Base-by-base conservation (phyloP, 2,113 vertebrate genomes). In the Turdus rufiventris region DNA sequence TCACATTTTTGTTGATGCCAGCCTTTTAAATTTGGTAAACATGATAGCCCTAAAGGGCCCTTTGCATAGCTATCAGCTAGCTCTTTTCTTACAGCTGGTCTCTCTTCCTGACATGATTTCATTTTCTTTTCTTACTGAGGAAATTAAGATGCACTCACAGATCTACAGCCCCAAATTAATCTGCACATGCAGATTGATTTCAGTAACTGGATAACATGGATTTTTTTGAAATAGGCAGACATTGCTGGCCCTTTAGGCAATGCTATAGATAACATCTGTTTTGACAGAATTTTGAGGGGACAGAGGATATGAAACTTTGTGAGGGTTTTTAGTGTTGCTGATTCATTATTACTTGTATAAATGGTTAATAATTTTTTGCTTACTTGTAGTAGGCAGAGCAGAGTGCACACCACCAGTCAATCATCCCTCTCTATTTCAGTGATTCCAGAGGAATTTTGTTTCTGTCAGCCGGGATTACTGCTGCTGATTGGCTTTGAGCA, bases 161-260 rank as follows among this genome's bases (percentile, higher is more conserved):
- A 83, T 89, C 84, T 68, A 73, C 67, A 62, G 45, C 8, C 47
- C 21, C 51, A 73, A 85, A 91, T 91, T 85, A 94, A 91, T 94
- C 83, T 86, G 78, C 71, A 77, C 51, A 80, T 58, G 68, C 47
- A 89, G 88, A 91, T 36, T 93, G 74, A 88, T 93, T 95, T 93
- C 47, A 60, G 53, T 72, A 91, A 92, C 87, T 80, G 40, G 43
- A 36, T 89, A 80, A 65, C 47, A 65, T 0, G 0, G 42, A 60
- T 43, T 76, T 82, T 72, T 62, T 80, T 80, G 33, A 91, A 96
- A 89, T 18, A 74, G 19, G 20, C n/a, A 91, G 82, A 77, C 43
- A 53, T 29, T 62, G 26, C n/a, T 29, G 28, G 24, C 17, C n/a
- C 45, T 83, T 80, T 21, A 77, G 75, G n/a, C 67, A 76, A 51